Evolutionary conservation across 1,140 invertebrate species (phyloP).

Genomic region (Oryctes rhinoceros): DNA sequence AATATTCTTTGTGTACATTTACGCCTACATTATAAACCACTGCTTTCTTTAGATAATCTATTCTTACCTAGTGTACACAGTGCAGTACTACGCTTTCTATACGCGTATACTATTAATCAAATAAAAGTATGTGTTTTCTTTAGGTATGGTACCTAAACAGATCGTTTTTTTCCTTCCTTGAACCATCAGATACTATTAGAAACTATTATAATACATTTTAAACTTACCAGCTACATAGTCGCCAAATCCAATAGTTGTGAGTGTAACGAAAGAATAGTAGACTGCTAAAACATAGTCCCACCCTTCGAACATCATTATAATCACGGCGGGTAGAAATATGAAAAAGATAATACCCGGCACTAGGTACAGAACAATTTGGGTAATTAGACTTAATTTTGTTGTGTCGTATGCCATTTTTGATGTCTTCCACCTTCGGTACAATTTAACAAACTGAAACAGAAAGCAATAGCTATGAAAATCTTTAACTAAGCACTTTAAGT

Average conservation of each 20-base stretch:
- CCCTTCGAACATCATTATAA: slow-evolving; percentile 87
- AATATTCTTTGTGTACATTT: too few relatives aligned
- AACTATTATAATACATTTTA: neutral
- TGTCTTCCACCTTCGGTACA: slow-evolving; percentile 80
- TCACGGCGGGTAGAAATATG: slow-evolving; percentile 89
- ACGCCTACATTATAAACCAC: too few relatives aligned
- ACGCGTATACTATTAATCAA: too few relatives aligned
- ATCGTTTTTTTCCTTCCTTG: too few relatives aligned
- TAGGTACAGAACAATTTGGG: slow-evolving; percentile 81
- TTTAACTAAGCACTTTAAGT: too few relatives aligned
- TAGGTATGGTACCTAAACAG: too few relatives aligned
- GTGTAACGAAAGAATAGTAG: slow-evolving; percentile 91
- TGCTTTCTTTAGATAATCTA: too few relatives aligned
- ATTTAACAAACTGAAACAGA: slow-evolving; percentile 71
- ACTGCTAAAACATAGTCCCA: slow-evolving; percentile 91
- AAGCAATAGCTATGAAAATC: too few relatives aligned
- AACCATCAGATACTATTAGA: neutral
- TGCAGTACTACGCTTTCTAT: too few relatives aligned
- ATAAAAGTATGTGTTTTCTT: too few relatives aligned
- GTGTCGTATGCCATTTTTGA: slow-evolving; percentile 72
- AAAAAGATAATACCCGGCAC: slow-evolving; percentile 89
- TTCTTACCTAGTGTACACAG: too few relatives aligned
- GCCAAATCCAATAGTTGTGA: slow-evolving; percentile 94
- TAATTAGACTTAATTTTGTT: slow-evolving; percentile 74
- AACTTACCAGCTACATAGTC: slow-evolving; percentile 80